Percentiles rank a stretch among this genome's conserved stretches.
Evolutionary conservation across 2,113 vertebrate species (phyloP).

Genomic region (Deroptyus accipitrinus): DNA sequence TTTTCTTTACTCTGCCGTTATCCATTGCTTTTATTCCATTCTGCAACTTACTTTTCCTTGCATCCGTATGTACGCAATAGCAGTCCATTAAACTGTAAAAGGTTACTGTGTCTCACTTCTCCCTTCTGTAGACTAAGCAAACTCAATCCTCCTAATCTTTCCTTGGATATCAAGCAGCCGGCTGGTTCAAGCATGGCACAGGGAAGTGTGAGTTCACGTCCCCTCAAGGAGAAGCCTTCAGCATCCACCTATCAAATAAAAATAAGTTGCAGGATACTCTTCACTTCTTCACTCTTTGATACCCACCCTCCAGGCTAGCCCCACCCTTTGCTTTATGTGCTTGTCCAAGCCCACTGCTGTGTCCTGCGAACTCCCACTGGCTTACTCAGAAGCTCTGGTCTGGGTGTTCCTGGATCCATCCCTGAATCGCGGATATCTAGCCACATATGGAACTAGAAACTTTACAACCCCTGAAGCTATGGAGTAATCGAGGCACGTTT

Average conservation of each 20-base stretch:
- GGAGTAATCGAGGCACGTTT: not conserved
- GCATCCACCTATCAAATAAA: not conserved
- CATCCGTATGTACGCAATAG: accelerated
- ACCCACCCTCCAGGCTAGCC: too few species aligned
- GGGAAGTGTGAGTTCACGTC: not conserved
- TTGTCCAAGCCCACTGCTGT: not conserved
- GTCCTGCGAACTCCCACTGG: not conserved
- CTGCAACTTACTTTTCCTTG: not conserved
- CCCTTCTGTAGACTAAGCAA: not conserved
- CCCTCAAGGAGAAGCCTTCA: not conserved
- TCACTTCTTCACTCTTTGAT: not conserved
- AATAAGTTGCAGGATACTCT: not conserved
- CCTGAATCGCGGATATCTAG: not conserved
- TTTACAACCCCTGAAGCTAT: not conserved
- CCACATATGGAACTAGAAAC: not conserved
- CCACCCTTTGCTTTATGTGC: not conserved
- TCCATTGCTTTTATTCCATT: not conserved
- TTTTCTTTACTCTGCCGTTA: not conserved
- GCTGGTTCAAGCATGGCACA: not conserved
- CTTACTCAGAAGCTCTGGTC: not conserved
- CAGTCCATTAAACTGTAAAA: not conserved
- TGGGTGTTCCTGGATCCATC: not conserved
- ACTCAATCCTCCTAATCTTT: not conserved
- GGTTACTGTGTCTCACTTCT: not conserved
- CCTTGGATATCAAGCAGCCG: not conserved